Conservation (phyloP, 2,888 invertebrate species). For the Drosophila rellima region DNA sequence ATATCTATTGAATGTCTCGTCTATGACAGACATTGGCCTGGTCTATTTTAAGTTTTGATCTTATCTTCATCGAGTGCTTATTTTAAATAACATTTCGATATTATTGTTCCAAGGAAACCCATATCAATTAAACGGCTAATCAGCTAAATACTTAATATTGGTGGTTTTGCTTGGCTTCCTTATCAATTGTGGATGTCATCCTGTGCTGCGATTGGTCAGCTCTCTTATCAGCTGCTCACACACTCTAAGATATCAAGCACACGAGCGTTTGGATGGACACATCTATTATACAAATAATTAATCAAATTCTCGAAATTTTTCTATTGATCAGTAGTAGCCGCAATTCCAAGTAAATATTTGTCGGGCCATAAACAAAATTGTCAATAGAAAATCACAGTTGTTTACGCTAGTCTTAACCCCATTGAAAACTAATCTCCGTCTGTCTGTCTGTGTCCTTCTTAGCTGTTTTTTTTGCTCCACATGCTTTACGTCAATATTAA, state of each 20-base stretch:
- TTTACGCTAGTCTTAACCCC: constrained; percentile 18
- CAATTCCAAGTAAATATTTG: background rate
- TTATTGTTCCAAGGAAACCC: constrained; percentile 20
- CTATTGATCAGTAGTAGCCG: background rate
- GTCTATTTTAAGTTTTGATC: constrained; percentile 15
- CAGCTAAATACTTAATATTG: constrained; percentile 13
- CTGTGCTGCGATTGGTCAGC: constrained; percentile 31
- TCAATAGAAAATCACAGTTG: constrained; percentile 8
- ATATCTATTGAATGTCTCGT: background rate
- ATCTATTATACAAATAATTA: constrained; percentile 6
- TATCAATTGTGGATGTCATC: constrained; percentile 15
- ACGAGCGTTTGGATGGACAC: constrained; percentile 15
- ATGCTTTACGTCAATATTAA: constrained; percentile 12
- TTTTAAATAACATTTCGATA: constrained; percentile 17
- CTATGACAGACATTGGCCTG: constrained; percentile 1
- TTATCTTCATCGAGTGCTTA: constrained; percentile 18
- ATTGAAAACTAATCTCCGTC: constrained; percentile 8
- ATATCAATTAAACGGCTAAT: constrained; percentile 15
- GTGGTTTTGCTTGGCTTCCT: background rate
- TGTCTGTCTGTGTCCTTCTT: constrained; percentile 12
- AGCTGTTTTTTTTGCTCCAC: constrained; percentile 28
- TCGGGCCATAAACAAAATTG: background rate
- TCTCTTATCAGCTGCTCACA: constrained; percentile 9
- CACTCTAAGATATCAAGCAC: constrained; percentile 5
- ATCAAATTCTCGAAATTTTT: constrained; percentile 1